phyloP scores from a whole-genome alignment of 2,888 invertebrate species.

The Latrodectus hesperus region DNA sequence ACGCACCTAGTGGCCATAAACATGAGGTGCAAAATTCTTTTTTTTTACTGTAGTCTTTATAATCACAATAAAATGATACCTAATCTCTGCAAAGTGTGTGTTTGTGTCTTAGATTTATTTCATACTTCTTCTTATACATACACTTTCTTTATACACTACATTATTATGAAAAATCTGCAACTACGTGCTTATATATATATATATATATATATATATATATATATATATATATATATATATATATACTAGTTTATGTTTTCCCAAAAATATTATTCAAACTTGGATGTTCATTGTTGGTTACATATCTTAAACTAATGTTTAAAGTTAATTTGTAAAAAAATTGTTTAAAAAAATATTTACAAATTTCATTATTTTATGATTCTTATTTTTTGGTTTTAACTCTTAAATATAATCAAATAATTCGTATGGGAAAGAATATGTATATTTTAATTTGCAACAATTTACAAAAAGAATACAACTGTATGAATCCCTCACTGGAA shows the following conservation, averaged over 20 bases:
- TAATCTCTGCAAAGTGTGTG: constrained; percentile 55
- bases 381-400: too few relatives aligned
- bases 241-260: not conserved
- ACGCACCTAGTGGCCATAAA: constrained; percentile 68
- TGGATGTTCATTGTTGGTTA: too few relatives aligned
- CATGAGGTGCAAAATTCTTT: constrained; percentile 67
- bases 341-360: too few relatives aligned
- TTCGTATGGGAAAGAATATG: too few relatives aligned
- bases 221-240: constrained; percentile 5
- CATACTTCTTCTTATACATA: constrained; percentile 6
- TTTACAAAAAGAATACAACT: too few relatives aligned
- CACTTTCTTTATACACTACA: not conserved
- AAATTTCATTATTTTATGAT: too few relatives aligned
- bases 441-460: too few relatives aligned
- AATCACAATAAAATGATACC: constrained; percentile 67
- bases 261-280: not conserved
- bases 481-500: too few relatives aligned
- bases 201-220: constrained; percentile 5
- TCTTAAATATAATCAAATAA: too few relatives aligned
- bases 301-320: too few relatives aligned
- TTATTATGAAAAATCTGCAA: too few relatives aligned
- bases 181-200: not conserved
- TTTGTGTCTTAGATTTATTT: not conserved
- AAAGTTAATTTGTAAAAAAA: too few relatives aligned
- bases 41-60: constrained; percentile 65